Evolutionary conservation across 1,140 invertebrate genomes (phyloP).

Genomic region (Vanessa tameamea): DNA sequence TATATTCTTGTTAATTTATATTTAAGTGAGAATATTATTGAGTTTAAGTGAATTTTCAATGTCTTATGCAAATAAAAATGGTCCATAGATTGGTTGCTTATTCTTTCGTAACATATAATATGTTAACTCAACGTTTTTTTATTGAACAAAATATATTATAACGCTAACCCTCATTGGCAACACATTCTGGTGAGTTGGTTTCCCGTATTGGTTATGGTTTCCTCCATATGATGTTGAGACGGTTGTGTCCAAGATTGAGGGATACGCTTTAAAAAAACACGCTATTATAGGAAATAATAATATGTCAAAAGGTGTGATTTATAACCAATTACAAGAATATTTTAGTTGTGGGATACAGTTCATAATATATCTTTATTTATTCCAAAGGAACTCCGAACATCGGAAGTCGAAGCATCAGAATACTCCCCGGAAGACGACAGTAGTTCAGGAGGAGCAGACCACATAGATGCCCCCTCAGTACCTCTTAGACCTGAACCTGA

Average conservation of each 20-base stretch:
- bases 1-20: background rate
- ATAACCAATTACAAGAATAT: no score
- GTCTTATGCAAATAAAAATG: background rate
- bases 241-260: no score
- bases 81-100: background rate
- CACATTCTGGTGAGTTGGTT: no score
- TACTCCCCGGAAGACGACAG: conserved; percentile 76
- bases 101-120: no score
- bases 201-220: no score
- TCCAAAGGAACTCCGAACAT: conserved; percentile 61
- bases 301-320: no score
- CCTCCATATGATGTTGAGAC: no score
- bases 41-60: background rate
- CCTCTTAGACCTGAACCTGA: conserved; percentile 56
- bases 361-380: background rate
- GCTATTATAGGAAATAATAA: no score
- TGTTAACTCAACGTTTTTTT: no score
- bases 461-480: conserved; percentile 45
- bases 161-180: no score
- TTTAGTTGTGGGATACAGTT: background rate
- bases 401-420: conserved; percentile 72
- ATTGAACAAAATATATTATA: no score
- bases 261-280: no score
- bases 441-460: conserved; percentile 70
- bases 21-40: background rate